Evolutionary conservation across 2,113 vertebrate species (phyloP).

Genomic region (Empidonax alnorum): DNA sequence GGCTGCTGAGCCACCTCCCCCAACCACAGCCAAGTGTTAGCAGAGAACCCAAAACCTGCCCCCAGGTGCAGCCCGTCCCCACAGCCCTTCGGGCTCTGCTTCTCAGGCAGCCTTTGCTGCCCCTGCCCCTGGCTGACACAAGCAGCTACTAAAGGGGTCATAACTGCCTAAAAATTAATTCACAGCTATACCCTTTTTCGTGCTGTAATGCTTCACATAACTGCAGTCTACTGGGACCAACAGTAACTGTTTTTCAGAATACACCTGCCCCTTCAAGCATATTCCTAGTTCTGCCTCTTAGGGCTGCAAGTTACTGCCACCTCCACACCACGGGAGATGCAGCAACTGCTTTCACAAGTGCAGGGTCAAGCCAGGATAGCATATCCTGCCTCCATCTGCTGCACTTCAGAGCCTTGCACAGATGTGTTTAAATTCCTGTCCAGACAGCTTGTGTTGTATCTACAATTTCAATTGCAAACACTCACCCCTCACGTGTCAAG

Average conservation of each 20-base stretch:
- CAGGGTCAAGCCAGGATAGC: background rate
- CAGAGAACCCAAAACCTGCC: background rate
- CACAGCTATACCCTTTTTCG: fast-evolving
- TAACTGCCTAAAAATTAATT: fast-evolving
- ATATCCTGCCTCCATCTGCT: background rate
- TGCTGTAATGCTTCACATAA: background rate
- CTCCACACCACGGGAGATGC: fast-evolving
- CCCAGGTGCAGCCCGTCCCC: background rate
- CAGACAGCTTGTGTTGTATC: background rate
- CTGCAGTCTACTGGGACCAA: no score
- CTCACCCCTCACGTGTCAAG: fast-evolving
- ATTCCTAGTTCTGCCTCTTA: fast-evolving
- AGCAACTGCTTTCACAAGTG: background rate
- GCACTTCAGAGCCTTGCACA: background rate
- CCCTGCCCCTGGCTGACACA: fast-evolving
- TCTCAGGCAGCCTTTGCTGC: background rate
- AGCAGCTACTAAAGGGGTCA: fast-evolving
- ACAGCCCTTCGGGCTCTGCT: background rate
- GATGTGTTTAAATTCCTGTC: background rate
- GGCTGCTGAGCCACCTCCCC: background rate
- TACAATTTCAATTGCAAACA: background rate
- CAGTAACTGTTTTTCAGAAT: background rate
- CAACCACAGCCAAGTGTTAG: fast-evolving
- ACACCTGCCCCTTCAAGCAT: fast-evolving
- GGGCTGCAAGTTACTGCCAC: background rate